Base-by-base conservation (phyloP, 2,888 invertebrate genomes). In the Ceriagrion tenellum region DNA sequence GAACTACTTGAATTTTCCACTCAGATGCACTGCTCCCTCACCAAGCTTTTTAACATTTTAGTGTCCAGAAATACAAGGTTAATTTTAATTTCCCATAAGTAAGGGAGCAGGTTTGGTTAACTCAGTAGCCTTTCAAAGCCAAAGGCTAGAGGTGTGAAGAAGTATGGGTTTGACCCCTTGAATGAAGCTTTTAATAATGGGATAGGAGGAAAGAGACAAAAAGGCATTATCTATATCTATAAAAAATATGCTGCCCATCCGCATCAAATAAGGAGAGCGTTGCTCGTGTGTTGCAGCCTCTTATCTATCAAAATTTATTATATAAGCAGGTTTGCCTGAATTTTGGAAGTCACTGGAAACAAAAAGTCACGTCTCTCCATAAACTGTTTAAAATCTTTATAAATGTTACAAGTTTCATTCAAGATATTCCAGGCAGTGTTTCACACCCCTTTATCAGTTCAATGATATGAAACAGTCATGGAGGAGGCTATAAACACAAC, bases 1-100 rank as follows among this genome's bases (percentile, higher is more conserved):
- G 90, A 95, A 95, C 95, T 95, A 95, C 90, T 90, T 95, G 95
- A 91, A 93, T 93, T 93, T 93, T 93, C 93, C 93, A 93, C 93
- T 93, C 74, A 69, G 93, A 93, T 93, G 93, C 93, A 93, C 93
- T 93, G 93, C 93, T 93, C 93, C 93, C 93, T 93, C 69, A 93
- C 93, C 74, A 69, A 93, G 63, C 93, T 93, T 93, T n/a, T 93
- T 47, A 93, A 93, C 93, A 93, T 69, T 93, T 63, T 74, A 93
- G 93, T 69, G 93, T 93, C 93, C 93, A 93, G 93, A 93, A 93
- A 74, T 74, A 93, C 74, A 93, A 93, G 93, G 93, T 93, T 93
- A 26, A 69, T 35, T 93, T 93, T 69, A 69, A 93, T 69, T 93
- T 93, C 93, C 69, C 69, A 91, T 26, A 59, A 91, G 74, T 26